Base-by-base conservation (phyloP, 2,888 invertebrate genomes). In the Cephus spinipes region DNA sequence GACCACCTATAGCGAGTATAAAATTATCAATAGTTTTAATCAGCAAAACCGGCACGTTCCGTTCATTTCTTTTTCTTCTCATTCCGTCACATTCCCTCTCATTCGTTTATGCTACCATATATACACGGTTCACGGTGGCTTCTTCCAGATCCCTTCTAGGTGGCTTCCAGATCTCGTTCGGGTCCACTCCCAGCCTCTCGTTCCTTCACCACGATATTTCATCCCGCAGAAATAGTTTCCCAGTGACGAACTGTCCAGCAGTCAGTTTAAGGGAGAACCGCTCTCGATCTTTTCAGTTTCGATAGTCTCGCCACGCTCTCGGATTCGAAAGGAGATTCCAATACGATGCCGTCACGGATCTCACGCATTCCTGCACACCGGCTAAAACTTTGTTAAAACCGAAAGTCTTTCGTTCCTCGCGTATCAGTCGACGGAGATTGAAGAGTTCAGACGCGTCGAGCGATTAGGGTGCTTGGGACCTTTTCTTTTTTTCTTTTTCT, bases 321-420 rank as follows among this genome's bases (percentile, higher is more conserved):
- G 83, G 86, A 88, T 88, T 88, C 84, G 88, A 87, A 89, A 87
- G 89, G 87, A 87, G 87, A 89, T 89, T 89, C 88, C 86, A 86
- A 80, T 83, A 85, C 82, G 83, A 85, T 89, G 88, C 80, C 85
- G 89, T 89, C 88, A 89, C 81, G 85, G 85, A 87, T 86, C 87
- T 85, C 83, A 85, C 85, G 86, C 86, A 86, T 87, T 88, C 86
- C 83, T 84, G 75, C 82, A 85, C 84, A 81, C 83, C 78, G 79
- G 77, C 80, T 69, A 30, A 79, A 83, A 83, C 84, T 86, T 85
- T 86, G 85, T 88, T 85, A 87, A 87, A 87, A 88, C 81, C 82
- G 86, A 88, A 88, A 88, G 88, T 88, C 87, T 87, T 84, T 84
- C 81, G 79, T 78, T 69, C 15, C 30, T 30, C 4, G 30, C 30